Conservation (phyloP, 2,113 vertebrate species). For the Chlamydotis undulata region DNA sequence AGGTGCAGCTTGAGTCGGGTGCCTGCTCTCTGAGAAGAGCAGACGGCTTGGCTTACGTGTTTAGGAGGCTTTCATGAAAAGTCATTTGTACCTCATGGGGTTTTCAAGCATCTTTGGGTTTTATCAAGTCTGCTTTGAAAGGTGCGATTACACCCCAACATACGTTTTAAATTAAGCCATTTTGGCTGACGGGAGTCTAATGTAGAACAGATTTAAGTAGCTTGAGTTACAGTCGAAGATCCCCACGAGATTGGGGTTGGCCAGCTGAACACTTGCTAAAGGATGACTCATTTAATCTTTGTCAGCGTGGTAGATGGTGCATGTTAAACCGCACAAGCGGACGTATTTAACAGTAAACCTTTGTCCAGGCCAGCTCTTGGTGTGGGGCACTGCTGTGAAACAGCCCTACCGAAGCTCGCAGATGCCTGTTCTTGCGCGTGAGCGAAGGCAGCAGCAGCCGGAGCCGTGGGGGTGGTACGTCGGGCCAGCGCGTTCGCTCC, state of each 20-base stretch:
- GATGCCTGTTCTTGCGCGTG: background rate
- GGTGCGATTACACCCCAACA: background rate
- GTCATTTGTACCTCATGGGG: background rate
- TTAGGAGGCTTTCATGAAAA: background rate
- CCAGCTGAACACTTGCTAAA: conserved; percentile 7
- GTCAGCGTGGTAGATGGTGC: background rate
- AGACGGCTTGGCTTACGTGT: background rate
- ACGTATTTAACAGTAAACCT: background rate
- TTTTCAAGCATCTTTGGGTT: background rate
- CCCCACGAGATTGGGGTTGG: background rate
- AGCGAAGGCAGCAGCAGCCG: background rate
- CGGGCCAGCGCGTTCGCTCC: fast-evolving
- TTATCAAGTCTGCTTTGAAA: background rate
- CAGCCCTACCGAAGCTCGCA: background rate
- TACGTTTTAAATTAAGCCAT: background rate
- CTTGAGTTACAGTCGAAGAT: background rate
- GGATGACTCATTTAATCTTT: conserved; percentile 38
- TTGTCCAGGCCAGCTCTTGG: background rate
- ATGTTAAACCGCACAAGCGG: background rate
- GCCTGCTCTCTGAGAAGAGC: background rate
- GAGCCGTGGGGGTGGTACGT: fast-evolving
- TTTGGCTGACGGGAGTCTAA: background rate
- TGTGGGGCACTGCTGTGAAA: background rate
- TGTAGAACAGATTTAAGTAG: conserved; percentile 20
- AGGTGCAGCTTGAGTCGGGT: background rate